phyloP scores from a whole-genome alignment of 2,797 vertebrate species.

The Psittacula derbiana region DNA sequence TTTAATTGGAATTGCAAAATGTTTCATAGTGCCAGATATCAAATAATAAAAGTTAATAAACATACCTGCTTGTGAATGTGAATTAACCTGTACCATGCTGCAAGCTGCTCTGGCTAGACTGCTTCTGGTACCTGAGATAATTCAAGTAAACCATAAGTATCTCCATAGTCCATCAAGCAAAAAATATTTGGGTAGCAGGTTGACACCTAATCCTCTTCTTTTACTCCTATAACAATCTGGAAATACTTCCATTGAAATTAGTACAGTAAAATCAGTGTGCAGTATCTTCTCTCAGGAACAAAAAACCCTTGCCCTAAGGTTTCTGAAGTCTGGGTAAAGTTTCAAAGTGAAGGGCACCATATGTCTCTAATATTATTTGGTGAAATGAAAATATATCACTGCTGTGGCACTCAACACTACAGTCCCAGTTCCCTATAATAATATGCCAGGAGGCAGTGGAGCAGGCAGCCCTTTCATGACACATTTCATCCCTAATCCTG shows the following conservation, averaged over 20 bases:
- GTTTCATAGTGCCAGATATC: background rate
- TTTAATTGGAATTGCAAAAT: background rate
- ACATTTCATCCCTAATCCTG: background rate
- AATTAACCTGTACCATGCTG: background rate
- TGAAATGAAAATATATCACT: constrained; percentile 15
- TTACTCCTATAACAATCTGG: background rate
- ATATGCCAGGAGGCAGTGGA: background rate
- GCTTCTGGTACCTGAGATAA: background rate
- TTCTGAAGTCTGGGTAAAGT: background rate
- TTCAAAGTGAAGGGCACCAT: constrained; percentile 1
- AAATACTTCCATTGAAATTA: background rate
- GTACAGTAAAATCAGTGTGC: background rate
- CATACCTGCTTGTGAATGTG: background rate
- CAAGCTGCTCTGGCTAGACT: background rate
- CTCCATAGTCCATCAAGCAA: background rate
- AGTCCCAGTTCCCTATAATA: background rate
- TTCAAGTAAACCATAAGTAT: background rate
- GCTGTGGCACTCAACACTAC: background rate
- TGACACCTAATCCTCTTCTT: background rate
- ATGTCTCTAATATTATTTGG: background rate
- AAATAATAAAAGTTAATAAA: background rate
- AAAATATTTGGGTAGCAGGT: background rate
- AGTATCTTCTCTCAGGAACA: background rate
- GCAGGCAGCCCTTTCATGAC: background rate
- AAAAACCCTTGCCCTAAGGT: background rate